Evolutionary conservation across 2,888 invertebrate species (phyloP), one percentile per base, ranked within the genome.

Genomic region (Leptothorax acervorum): DNA sequence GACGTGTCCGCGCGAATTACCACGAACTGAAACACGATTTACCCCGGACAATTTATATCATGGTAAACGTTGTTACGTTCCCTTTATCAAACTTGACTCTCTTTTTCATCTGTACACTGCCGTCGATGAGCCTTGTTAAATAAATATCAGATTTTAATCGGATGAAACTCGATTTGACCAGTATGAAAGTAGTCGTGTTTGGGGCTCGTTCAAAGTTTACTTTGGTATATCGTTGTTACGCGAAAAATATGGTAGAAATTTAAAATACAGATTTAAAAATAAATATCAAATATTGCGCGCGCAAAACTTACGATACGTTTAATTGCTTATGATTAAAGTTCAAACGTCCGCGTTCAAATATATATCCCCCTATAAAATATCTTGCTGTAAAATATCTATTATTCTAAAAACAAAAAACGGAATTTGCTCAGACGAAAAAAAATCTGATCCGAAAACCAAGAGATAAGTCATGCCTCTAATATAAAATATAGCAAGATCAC

Each of bases 1-100:
- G 75, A 86, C 83, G 81, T 85, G 89, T 89, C 89, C 83, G 71
- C 82, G 86, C 85, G 89, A 88, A 88, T 90, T 86, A 87, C 85
- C 86, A 68, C 85, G 82, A 82, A 84, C 51, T 85, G 84, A 89
- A 87, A 90, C 86, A 81, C 84, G 78, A 83, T 86, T 86, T 90
- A 89, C 85, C 86, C 86, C 85, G 83, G 78, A 66, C 83, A 86
- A 88, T 90, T 85, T 89, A 81, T 81, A 48, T 62, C 23, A 78
- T 73, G 83, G 79, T 84, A 66, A 73, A 87, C 85, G 71, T 84
- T 82, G 85, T 82, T 83, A 53, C 66, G 68, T 81, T 66, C 15
- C 39, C 62, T 35, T 87, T 82, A 85, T 88, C 87, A 84, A 83
- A 62, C 39, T 71, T 68, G 48, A 28, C 60, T 81, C 57, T 60